Evolutionary conservation across 2,797 vertebrate genomes (phyloP), one percentile per base, ranked within the genome.

Genomic region (Pipistrellus pygmaeus): DNA sequence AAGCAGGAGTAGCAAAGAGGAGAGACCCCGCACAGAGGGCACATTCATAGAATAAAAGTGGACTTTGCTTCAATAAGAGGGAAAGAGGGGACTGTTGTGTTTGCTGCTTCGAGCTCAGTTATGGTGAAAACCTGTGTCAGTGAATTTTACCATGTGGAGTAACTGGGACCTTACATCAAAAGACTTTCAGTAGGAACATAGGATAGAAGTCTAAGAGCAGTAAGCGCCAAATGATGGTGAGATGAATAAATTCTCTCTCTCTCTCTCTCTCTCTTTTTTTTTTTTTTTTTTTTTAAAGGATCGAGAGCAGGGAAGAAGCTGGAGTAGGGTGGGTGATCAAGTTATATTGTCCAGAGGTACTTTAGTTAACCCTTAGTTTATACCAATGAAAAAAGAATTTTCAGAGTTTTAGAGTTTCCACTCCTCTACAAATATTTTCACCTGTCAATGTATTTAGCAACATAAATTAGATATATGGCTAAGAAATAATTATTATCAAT

Each of bases 11-110:
- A 9, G 9, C 14, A 23, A 80, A 57, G 1, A 18, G 7, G 32
- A 76, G 21, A 69, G 30, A 14, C 18, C 4, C 2, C 8, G 5
- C 25, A 15, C 2, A 21, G 1, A 57, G 1, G 14, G 1, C 0
- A 9, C 8, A 5, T 23, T 10, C 53, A 15, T 0, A 5, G 11
- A 86, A 48, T 46, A 25, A 90, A 71, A 81, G 14, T 32, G n/a
- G 4, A 8, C 2, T 1, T 5, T 38, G 2, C 55, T 83, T 81
- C n/a, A 5, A 60, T 21, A 20, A 81, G 21, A n/a, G 15, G 48
- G 25, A 48, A 35, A 44, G 21, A 55, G 21, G 32, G n/a, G 27
- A n/a, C 51, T 11, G 3, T 12, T 20, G 10, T 21, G 11, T 35
- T 6, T 14, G 18, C 51, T 9, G 41, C 30, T 27, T 7, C 32